Evolutionary conservation across 2,113 vertebrate genomes (phyloP).

Genomic region (Dasypus novemcinctus): DNA sequence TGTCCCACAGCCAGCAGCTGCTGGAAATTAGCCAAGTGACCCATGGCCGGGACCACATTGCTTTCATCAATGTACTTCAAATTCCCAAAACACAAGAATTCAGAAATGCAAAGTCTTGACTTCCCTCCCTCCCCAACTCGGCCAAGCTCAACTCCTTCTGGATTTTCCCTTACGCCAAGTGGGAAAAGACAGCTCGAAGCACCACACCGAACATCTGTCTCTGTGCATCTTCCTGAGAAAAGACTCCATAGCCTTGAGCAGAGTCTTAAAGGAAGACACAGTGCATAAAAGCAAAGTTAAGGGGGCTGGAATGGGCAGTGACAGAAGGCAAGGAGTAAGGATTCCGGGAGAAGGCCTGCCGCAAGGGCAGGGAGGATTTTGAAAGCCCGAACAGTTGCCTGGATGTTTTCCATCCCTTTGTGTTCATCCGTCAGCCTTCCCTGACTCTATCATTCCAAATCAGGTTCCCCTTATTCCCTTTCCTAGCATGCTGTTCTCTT

Average conservation of each 20-base stretch:
- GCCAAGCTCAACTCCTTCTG: neutral
- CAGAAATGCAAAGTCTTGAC: neutral
- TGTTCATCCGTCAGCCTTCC: neutral
- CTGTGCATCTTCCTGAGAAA: neutral
- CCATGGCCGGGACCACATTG: neutral
- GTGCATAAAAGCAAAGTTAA: neutral
- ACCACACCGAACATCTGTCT: neutral
- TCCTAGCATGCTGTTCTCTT: neutral
- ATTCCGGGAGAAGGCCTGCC: neutral
- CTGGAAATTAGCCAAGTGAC: neutral
- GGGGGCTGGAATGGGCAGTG: neutral
- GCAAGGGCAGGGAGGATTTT: neutral
- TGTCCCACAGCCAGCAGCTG: constrained; percentile 1
- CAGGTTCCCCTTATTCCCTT: neutral
- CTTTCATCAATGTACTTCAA: neutral
- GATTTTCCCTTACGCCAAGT: neutral
- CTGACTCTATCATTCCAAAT: neutral
- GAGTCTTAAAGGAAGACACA: neutral
- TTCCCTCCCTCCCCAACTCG: neutral
- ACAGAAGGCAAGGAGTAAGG: neutral
- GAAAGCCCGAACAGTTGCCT: neutral
- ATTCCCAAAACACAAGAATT: neutral
- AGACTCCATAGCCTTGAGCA: neutral
- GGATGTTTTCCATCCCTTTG: neutral
- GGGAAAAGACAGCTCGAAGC: neutral